Conservation (phyloP, 92 coral and sea anemone species). For the Umimayanthus chanpuru region DNA sequence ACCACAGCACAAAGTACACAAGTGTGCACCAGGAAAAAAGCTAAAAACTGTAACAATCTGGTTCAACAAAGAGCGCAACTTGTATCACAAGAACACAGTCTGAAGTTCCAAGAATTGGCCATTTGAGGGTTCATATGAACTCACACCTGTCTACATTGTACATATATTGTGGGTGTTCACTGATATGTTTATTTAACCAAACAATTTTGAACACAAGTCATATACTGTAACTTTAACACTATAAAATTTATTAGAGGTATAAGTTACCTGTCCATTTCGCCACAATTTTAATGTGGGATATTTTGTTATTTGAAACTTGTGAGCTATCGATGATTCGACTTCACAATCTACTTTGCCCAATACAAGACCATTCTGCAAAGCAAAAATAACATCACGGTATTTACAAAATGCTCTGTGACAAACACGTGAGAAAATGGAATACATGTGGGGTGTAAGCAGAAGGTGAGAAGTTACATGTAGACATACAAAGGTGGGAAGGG, state of each 20-base stretch:
- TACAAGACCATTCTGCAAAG: slow-evolving; percentile 67
- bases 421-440: background rate
- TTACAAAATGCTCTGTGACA: background rate
- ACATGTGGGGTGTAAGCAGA: no score
- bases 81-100: no score
- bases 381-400: background rate
- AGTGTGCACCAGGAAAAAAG: no score
- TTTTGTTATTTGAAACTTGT: slow-evolving; percentile 76
- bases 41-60: no score
- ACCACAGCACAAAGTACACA: no score
- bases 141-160: background rate
- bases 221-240: background rate
- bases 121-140: no score
- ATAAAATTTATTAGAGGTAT: background rate
- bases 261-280: slow-evolving; percentile 89
- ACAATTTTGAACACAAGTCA: background rate
- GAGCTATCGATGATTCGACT: slow-evolving; percentile 74
- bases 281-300: slow-evolving; percentile 93
- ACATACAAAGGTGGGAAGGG: background rate
- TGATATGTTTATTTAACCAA: no score
- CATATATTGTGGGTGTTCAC: no score
- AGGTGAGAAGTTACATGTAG: no score
- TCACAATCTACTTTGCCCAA: slow-evolving; percentile 97
- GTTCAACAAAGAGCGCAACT: no score
- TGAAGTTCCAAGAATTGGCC: no score